A percentile compares a stretch with the other conserved stretches of the same genome.
phyloP scores from a whole-genome alignment of 1,140 invertebrate species.

The Heliothis subflexa region DNA sequence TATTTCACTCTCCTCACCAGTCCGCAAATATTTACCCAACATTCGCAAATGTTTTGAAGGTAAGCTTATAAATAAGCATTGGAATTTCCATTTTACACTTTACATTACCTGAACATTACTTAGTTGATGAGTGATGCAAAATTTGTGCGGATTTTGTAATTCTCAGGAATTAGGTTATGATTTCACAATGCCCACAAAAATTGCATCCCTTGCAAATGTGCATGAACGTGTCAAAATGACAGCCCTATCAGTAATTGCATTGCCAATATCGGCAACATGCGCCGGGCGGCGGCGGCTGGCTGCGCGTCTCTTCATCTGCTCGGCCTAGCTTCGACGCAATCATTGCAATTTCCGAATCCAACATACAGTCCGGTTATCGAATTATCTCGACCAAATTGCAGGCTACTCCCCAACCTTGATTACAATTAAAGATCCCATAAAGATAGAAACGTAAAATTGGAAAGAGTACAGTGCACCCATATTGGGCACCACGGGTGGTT shows the following conservation, averaged over 20 bases:
- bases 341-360: constrained; percentile 76
- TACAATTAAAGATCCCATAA: constrained; percentile 39
- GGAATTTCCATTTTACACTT: constrained; percentile 6
- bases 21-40: constrained; percentile 27
- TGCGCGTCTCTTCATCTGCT: constrained; percentile 47
- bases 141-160: neutral
- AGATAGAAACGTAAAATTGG: constrained; percentile 23
- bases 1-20: constrained; percentile 36
- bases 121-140: neutral
- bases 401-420: constrained; percentile 37
- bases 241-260: constrained; percentile 54
- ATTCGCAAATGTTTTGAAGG: constrained; percentile 28
- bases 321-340: constrained; percentile 62
- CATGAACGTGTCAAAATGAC: constrained; percentile 27
- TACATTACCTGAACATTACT: too few species aligned
- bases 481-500: constrained; percentile 30
- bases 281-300: constrained; percentile 34
- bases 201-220: constrained; percentile 7
- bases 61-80: constrained; percentile 11
- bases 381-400: constrained; percentile 46
- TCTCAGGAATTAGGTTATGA: too few species aligned
- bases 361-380: constrained; percentile 44
- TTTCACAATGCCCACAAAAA: too few species aligned
- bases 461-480: constrained; percentile 17
- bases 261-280: constrained; percentile 47